Percentiles rank a stretch among this genome's conserved stretches.
Evolutionary conservation across 1,140 invertebrate genomes (phyloP).

Genomic region (Plodia interpunctella): DNA sequence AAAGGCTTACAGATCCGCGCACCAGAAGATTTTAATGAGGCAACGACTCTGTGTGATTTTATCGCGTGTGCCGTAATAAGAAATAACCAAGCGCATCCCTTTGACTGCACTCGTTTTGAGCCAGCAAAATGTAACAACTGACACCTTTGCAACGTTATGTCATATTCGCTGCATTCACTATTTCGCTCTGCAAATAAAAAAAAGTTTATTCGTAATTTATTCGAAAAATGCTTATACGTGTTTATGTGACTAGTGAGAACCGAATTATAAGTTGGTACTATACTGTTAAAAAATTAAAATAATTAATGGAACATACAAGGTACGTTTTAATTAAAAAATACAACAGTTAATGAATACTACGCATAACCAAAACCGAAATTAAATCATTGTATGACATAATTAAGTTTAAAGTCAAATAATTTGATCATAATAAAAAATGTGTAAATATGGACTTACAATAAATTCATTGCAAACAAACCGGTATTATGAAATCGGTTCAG

Average conservation of each 20-base stretch:
- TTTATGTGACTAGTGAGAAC: no score
- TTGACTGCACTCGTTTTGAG: conserved; percentile 57
- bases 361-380: no score
- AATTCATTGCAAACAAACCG: conserved; percentile 16
- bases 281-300: no score
- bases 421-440: no score
- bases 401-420: no score
- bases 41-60: conserved; percentile 74
- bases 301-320: no score
- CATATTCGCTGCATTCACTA: not conserved
- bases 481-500: conserved; percentile 32
- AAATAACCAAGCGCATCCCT: conserved; percentile 74
- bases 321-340: no score
- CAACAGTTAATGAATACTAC: no score
- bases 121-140: conserved; percentile 54
- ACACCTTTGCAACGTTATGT: conserved; percentile 25
- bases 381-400: no score
- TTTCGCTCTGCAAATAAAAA: conserved; percentile 10
- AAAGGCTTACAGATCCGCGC: conserved; percentile 74
- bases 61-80: conserved; percentile 71
- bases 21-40: conserved; percentile 77
- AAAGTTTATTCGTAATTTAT: not conserved
- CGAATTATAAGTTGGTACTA: no score
- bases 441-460: no score
- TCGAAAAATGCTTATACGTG: no score